These are phyloP conservation scores for Podotricha telesiphe DNA, from an alignment of 2,888 invertebrate genomes.

Conservation along the genomic window DNA sequence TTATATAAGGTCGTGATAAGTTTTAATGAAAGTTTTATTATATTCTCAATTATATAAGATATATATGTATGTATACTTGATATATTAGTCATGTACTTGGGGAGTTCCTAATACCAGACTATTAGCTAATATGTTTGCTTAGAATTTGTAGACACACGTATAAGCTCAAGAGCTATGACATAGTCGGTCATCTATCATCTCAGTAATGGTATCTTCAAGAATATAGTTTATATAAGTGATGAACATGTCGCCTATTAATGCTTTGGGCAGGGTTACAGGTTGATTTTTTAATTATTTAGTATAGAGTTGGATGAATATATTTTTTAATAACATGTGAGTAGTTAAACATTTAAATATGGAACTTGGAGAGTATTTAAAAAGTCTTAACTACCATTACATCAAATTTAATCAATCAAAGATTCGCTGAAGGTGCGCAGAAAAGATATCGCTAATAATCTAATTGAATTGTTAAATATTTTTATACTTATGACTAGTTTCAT, in stretches of 20 bases:
- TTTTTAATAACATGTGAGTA: no score
- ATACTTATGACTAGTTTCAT: no score
- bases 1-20: no score
- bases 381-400: no score
- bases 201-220: constrained; percentile 9
- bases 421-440: no score
- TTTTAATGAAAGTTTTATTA: not conserved
- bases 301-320: not conserved
- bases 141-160: constrained; percentile 3
- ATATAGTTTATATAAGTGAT: not conserved
- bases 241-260: not conserved
- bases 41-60: not conserved
- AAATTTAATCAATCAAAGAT: no score
- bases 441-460: no score
- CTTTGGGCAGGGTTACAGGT: not conserved
- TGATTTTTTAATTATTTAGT: not conserved
- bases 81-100: not conserved
- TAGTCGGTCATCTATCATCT: constrained; percentile 13
- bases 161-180: not conserved
- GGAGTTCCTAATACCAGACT: not conserved
- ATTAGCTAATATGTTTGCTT: constrained; percentile 7
- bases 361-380: no score
- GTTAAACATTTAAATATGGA: no score
- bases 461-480: no score
- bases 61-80: not conserved